Evolutionary conservation across 2,797 vertebrate genomes (phyloP).

Genomic region (Lagothrix lagotricha): DNA sequence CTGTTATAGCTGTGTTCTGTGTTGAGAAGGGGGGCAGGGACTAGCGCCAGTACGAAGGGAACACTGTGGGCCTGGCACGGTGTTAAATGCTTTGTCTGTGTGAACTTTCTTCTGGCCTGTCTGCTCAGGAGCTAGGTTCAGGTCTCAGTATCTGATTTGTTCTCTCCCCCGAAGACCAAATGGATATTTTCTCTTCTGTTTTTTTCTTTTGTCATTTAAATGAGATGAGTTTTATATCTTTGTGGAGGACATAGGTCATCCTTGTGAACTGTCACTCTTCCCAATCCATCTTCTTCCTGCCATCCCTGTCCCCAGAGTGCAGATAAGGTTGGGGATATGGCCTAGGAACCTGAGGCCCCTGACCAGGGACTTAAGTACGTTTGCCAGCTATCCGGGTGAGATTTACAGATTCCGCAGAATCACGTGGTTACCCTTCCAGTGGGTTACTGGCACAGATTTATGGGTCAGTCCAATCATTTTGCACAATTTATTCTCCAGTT

Average conservation of each 20-base stretch:
- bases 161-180: not conserved
- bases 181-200: not conserved
- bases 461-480: not conserved
- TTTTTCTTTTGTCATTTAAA: not conserved
- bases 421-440: too few relatives aligned
- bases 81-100: not conserved
- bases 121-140: not conserved
- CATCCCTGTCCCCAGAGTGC: not conserved
- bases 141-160: not conserved
- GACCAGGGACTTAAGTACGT: not conserved
- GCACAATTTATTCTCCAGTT: not conserved
- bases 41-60: not conserved
- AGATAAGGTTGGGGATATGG: not conserved
- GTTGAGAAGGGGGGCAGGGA: not conserved
- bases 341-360: not conserved
- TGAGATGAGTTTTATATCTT: not conserved
- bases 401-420: not conserved
- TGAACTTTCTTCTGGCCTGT: not conserved
- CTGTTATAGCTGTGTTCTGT: not conserved
- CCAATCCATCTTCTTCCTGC: not conserved
- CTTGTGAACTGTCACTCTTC: not conserved
- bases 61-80: fast-evolving
- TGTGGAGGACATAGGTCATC: not conserved
- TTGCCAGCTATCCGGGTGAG: not conserved
- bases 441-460: not conserved